Evolutionary conservation across 2,113 vertebrate species (phyloP).

Genomic region (Notechis scutatus): DNA sequence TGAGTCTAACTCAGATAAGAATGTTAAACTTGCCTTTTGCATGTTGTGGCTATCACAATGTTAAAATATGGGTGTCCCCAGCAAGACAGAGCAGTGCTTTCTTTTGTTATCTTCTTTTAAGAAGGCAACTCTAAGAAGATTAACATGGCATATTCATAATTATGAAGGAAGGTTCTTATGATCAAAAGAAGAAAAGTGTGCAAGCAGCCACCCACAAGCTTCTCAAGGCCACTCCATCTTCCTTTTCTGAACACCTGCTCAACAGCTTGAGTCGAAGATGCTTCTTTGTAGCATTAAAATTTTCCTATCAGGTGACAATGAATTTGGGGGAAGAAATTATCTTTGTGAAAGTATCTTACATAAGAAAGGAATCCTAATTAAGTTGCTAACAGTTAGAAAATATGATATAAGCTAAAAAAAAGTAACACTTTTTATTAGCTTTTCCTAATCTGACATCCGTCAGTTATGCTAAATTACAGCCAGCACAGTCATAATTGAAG

Average conservation of each 20-base stretch:
- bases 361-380: not conserved
- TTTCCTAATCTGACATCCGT: not conserved
- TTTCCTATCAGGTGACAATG: not conserved
- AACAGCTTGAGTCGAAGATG: conserved; percentile 3
- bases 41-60: not conserved
- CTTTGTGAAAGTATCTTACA: not conserved
- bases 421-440: not conserved
- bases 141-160: not conserved
- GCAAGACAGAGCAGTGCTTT: conserved; percentile 12
- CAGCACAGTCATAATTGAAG: not conserved
- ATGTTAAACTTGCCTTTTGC: conserved; percentile 39
- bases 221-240: conserved; percentile 7
- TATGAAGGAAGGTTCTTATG: conserved; percentile 12
- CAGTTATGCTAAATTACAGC: not conserved
- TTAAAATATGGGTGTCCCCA: not conserved
- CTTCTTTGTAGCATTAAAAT: not conserved
- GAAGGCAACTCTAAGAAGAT: not conserved
- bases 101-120: conserved; percentile 5
- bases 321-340: not conserved
- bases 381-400: not conserved
- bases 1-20: conserved; percentile 44
- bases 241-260: conserved; percentile 12
- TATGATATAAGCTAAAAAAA: not conserved
- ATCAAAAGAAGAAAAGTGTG: not conserved
- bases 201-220: not conserved